Evolutionary conservation across 1,140 invertebrate genomes (phyloP), one percentile per base, ranked within the genome.

Genomic region (Drosophila insularis): DNA sequence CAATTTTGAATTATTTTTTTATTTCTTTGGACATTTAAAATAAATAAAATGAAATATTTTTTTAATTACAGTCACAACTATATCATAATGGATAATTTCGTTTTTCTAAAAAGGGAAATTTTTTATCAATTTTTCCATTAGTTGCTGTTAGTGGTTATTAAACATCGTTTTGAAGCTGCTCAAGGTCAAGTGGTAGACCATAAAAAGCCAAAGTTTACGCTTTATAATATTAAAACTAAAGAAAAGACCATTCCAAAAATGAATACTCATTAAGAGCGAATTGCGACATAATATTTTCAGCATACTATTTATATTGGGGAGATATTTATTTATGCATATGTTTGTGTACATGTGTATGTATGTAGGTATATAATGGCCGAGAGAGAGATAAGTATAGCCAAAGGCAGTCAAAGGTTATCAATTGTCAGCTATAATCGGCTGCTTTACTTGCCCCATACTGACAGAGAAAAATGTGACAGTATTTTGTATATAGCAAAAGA

Each of bases 221-320:
- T 46, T 17, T 2, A 6, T 10, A 50, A 50, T 50, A 11, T 50
- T 11, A 11, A 3, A 2, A 50, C 17, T 50, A 2, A 50, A 21
- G 8, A 50, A 50, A 50, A 21, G 10, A 50, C 17, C 43, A 50
- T 10, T 19, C 43, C 11, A 50, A 50, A 50, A 17, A 11, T 21
- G 43, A 27, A 27, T 27, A 50, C 53, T 63, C 66, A 55, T 66
- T 64, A 46, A 50, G 8, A 19, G 5, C 19, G 65, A 86, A 85
- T 84, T 85, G 81, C 81, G 81, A 50, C 81, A 85, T 63, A 85
- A 81, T 74, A 68, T 69, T 73, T 64, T 53, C 17, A 58, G 63
- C 74, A 74, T 53, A 74, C 40, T 50, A 50, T 50, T 27, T 21
- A 21, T 50, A 50, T 50, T 46, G 11, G 6, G 14, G 43, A 17